phyloP scores from a whole-genome alignment of 2,113 vertebrate genomes.

The Elephantulus edwardii region DNA sequence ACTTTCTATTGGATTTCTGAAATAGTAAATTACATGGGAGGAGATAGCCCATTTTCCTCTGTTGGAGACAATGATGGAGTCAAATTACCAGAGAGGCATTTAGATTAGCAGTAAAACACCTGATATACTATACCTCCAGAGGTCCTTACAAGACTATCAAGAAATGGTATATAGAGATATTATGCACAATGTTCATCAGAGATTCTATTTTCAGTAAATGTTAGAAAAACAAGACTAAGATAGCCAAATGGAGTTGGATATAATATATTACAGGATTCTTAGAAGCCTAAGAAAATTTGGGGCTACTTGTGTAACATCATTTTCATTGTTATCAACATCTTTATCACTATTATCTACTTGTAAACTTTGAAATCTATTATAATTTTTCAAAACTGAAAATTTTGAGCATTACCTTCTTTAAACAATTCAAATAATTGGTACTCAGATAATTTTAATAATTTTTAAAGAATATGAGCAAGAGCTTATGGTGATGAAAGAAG shows the following conservation, averaged over 20 bases:
- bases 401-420: background rate
- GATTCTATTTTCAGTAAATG: background rate
- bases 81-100: too few relatives aligned
- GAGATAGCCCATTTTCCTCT: too few relatives aligned
- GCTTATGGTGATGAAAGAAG: too few relatives aligned
- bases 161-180: background rate
- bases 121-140: too few relatives aligned
- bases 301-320: background rate
- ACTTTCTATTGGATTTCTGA: too few relatives aligned
- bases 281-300: background rate
- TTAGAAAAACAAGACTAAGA: background rate
- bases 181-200: background rate
- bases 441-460: background rate
- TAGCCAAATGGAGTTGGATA: background rate
- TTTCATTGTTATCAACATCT: background rate
- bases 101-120: too few relatives aligned
- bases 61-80: too few relatives aligned
- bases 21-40: too few relatives aligned
- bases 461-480: too few relatives aligned
- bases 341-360: background rate
- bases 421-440: background rate
- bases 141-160: too few relatives aligned
- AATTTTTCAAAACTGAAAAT: background rate
- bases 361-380: background rate
- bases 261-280: background rate